phyloP scores from a whole-genome alignment of 1,140 invertebrate genomes.

The Venustaconcha ellipsiformis region DNA sequence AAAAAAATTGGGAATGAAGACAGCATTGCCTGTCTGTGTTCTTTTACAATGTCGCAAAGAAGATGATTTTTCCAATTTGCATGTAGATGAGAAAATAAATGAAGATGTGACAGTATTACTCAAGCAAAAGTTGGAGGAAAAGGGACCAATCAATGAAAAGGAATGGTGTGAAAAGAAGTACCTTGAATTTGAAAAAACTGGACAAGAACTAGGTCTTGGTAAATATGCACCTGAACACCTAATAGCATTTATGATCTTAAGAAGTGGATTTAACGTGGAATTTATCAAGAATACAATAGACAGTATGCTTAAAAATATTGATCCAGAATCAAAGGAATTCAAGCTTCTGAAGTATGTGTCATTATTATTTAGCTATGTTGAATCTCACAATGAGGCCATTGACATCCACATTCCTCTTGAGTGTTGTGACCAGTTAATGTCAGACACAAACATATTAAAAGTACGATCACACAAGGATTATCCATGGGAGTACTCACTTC shows the following conservation, averaged over 20 bases:
- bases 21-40: no score
- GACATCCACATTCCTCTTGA: conserved; percentile 23
- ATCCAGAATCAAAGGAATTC: conserved; percentile 9
- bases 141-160: not conserved
- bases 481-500: conserved; percentile 4
- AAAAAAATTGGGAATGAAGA: no score
- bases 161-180: conserved; percentile 10
- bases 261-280: conserved; percentile 12
- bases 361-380: conserved; percentile 9
- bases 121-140: conserved; percentile 5
- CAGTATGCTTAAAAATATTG: not conserved
- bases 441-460: not conserved
- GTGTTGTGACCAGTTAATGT: conserved; percentile 29
- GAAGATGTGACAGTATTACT: not conserved
- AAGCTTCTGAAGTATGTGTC: conserved; percentile 19
- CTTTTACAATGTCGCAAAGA: no score
- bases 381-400: not conserved
- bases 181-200: conserved; percentile 9
- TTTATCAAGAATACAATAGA: conserved; percentile 25
- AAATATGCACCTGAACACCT: conserved; percentile 12
- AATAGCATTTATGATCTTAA: conserved; percentile 30
- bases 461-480: not conserved
- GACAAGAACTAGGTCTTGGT: not conserved
- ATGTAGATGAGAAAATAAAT: no score
- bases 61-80: no score